A percentile compares a stretch with the other conserved stretches of the same genome.
These are phyloP conservation scores for Ficedula albicollis DNA, from an alignment of 2,797 vertebrate genomes.

Conservation along the genomic window DNA sequence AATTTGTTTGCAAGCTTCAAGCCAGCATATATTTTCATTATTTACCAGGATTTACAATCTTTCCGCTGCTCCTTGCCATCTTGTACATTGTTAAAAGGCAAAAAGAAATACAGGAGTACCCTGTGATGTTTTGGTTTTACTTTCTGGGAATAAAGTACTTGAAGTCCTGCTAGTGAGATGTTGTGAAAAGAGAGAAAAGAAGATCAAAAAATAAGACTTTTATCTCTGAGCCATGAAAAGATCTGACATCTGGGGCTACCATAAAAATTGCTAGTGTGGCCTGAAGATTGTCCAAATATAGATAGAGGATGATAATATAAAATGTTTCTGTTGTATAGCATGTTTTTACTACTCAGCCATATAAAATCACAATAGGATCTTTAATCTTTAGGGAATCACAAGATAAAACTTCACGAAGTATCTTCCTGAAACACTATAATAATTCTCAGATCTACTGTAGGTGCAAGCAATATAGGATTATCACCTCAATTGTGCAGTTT, in stretches of 20 bases:
- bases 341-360: not conserved
- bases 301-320: not conserved
- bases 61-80: not conserved
- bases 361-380: not conserved
- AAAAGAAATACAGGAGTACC: not conserved
- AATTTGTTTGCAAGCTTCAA: not conserved
- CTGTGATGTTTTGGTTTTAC: not conserved
- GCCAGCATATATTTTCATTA: not conserved
- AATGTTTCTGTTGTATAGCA: not conserved
- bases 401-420: not conserved
- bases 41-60: not conserved
- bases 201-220: not conserved
- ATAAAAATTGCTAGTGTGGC: not conserved
- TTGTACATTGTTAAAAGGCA: not conserved
- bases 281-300: not conserved
- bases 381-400: slow-evolving; percentile 1
- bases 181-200: not conserved
- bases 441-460: not conserved
- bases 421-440: not conserved
- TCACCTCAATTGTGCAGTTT: not conserved
- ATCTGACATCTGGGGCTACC: not conserved
- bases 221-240: not conserved
- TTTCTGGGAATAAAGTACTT: not conserved
- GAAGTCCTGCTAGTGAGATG: not conserved
- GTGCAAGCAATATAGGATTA: not conserved